Evolutionary conservation across 2,113 vertebrate species (phyloP).

Genomic region (Herpetotheres cachinnans): DNA sequence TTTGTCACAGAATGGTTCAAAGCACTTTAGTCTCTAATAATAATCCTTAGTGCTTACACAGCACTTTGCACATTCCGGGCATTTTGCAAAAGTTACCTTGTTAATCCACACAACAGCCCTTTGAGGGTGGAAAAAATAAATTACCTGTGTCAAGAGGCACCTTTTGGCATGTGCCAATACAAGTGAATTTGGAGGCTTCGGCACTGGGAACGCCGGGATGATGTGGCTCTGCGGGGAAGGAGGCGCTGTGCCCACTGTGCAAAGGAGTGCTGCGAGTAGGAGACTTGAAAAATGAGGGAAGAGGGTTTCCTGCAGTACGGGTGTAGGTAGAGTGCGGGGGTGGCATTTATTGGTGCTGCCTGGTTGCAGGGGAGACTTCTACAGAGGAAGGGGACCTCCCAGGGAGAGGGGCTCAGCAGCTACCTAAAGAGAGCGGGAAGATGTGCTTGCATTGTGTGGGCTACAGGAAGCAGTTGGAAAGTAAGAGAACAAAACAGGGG

Average conservation of each 20-base stretch:
- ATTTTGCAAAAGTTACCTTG: neutral
- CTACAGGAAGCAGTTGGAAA: neutral
- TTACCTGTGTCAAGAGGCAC: neutral
- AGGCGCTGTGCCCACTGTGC: neutral
- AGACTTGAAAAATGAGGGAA: neutral
- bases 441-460: neutral
- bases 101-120: neutral
- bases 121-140: neutral
- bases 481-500: neutral
- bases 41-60: fast-evolving
- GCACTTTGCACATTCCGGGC: neutral
- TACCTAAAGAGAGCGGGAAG: too few species aligned
- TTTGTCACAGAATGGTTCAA: fast-evolving
- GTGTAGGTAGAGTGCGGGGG: neutral
- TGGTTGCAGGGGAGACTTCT: neutral
- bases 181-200: neutral
- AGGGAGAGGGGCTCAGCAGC: neutral
- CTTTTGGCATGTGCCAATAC: neutral
- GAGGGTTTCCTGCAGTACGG: neutral
- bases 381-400: neutral
- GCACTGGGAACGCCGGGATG: fast-evolving
- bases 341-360: fast-evolving
- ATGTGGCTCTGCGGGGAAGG: fast-evolving
- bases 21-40: neutral
- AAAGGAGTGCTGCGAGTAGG: neutral